Percentiles rank a stretch among this genome's conserved stretches.
These are phyloP conservation scores for Diloba caeruleocephala DNA, from an alignment of 2,888 invertebrate species.

Conservation along the genomic window DNA sequence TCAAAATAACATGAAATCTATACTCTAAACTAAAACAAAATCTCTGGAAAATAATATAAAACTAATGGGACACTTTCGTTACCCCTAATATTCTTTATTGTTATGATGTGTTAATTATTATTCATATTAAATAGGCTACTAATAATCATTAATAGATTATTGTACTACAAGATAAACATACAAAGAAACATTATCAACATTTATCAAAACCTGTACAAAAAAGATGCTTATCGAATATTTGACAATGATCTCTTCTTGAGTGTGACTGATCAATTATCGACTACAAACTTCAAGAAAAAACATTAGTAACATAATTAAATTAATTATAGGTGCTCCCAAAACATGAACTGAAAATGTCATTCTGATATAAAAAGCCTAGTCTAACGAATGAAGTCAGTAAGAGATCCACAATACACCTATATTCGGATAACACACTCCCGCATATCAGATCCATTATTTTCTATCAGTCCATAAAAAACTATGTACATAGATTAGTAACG, in stretches of 20 bases:
- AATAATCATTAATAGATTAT: slow-evolving; percentile 10
- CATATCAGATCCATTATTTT: slow-evolving; percentile 61
- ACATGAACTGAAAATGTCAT: too few species aligned
- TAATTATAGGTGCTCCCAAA: too few species aligned
- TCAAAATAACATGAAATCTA: slow-evolving; percentile 12
- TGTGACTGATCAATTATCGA: too few species aligned
- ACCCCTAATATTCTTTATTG: neutral
- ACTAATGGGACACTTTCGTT: slow-evolving; percentile 11
- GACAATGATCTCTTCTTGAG: slow-evolving; percentile 5
- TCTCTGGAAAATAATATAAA: slow-evolving; percentile 1
- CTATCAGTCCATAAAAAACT: slow-evolving; percentile 59
- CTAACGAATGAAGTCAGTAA: slow-evolving; percentile 11
- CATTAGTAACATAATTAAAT: too few species aligned
- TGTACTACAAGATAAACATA: slow-evolving; percentile 30
- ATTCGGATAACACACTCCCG: slow-evolving; percentile 36
- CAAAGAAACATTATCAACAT: slow-evolving; percentile 28
- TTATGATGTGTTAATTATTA: slow-evolving; percentile 32
- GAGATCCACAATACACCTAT: slow-evolving; percentile 13
- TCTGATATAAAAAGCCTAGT: neutral
- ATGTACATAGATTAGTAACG: slow-evolving; percentile 14
- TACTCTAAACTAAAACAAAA: slow-evolving; percentile 12
- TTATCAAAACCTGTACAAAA: slow-evolving; percentile 23
- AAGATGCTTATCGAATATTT: slow-evolving; percentile 22
- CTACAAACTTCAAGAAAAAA: slow-evolving; percentile 13
- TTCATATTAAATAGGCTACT: slow-evolving; percentile 13